Percentiles rank a stretch among this genome's conserved stretches.
Evolutionary conservation across 1,140 invertebrate species (phyloP).

Genomic region (Xylocopa sonorina): DNA sequence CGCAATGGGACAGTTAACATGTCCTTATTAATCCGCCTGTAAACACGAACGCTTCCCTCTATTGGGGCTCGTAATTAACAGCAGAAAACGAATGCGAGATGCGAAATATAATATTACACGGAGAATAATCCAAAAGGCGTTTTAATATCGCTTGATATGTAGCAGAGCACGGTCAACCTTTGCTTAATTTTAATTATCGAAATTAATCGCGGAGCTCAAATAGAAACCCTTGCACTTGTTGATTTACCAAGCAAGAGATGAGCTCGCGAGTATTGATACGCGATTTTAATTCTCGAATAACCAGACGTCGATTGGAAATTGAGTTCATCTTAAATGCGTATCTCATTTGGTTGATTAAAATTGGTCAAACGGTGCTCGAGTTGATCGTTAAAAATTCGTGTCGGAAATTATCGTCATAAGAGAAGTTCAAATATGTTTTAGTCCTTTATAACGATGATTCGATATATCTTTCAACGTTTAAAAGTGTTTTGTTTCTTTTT

Average conservation of each 20-base stretch:
- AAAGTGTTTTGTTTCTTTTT: too few species aligned
- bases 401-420: neutral
- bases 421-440: too few species aligned
- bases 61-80: too few species aligned
- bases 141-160: neutral
- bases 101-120: neutral
- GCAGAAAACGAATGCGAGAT: neutral
- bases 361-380: neutral
- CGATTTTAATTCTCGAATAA: neutral
- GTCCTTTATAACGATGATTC: too few species aligned
- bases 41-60: neutral
- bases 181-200: conserved; percentile 7
- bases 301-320: neutral
- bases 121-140: neutral
- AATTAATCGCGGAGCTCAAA: neutral
- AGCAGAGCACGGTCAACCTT: neutral
- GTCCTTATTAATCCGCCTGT: neutral
- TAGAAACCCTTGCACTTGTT: neutral
- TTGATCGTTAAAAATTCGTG: neutral
- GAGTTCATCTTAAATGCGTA: neutral
- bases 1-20: neutral
- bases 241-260: neutral
- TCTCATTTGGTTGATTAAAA: neutral
- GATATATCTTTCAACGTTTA: too few species aligned
- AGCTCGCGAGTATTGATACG: neutral